Evolutionary conservation across 2,113 vertebrate genomes (phyloP).

Genomic region (Phalacrocorax pelagicus): DNA sequence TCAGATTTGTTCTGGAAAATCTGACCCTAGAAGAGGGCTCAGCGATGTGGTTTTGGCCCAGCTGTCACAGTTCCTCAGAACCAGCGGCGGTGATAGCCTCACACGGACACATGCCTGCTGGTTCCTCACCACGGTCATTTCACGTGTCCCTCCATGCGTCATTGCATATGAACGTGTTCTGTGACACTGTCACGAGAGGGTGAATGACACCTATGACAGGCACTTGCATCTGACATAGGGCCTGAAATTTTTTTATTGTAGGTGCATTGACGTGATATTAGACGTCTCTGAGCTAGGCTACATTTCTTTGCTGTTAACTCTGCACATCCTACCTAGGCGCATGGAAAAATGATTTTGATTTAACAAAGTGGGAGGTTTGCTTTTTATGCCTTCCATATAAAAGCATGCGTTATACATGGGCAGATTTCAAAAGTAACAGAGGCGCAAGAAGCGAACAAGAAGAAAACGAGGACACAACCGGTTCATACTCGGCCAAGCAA

Average conservation of each 20-base stretch:
- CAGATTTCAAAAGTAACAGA: not conserved
- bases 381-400: not conserved
- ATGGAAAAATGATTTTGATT: not conserved
- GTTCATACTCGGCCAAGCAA: not conserved
- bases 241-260: not conserved
- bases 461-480: not conserved
- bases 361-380: not conserved
- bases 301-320: not conserved
- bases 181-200: not conserved
- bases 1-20: not conserved
- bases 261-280: too few relatives aligned
- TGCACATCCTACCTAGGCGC: not conserved
- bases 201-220: not conserved
- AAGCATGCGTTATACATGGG: not conserved
- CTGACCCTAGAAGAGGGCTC: not conserved
- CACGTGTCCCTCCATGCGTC: accelerated
- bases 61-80: not conserved
- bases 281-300: not conserved
- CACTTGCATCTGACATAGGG: not conserved
- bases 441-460: not conserved
- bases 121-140: not conserved
- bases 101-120: not conserved
- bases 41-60: not conserved
- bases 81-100: not conserved
- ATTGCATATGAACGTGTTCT: not conserved